A percentile compares a stretch with the other conserved stretches of the same genome.
These are phyloP conservation scores for Stigmatopora nigra DNA, from an alignment of 2,113 vertebrate species.

Conservation along the genomic window DNA sequence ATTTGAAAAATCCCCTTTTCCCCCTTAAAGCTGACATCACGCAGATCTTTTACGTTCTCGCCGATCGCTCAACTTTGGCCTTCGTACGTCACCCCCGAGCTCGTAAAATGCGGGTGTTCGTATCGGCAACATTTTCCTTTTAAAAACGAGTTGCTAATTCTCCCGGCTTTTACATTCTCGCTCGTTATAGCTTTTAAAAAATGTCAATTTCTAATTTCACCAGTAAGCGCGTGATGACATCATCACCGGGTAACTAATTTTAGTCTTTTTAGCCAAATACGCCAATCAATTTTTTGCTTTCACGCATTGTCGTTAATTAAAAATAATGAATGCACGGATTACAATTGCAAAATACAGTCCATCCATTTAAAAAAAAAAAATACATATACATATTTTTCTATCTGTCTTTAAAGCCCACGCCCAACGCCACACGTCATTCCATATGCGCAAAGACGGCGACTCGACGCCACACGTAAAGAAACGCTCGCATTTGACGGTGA, in stretches of 20 bases:
- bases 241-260: too few relatives aligned
- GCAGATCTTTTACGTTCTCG: background rate
- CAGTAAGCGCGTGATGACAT: too few relatives aligned
- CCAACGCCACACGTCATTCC: conserved; percentile 22
- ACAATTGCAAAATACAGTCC: too few relatives aligned
- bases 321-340: conserved; percentile 26
- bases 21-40: background rate
- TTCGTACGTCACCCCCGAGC: background rate
- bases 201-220: too few relatives aligned
- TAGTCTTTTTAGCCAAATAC: background rate
- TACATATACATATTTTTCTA: conserved; percentile 5
- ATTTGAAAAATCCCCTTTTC: background rate
- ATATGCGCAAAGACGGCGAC: conserved; percentile 21
- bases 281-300: background rate
- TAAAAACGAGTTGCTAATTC: too few relatives aligned
- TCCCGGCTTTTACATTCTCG: too few relatives aligned
- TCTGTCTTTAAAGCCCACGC: conserved; percentile 7
- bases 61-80: background rate
- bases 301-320: background rate
- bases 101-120: background rate
- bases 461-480: conserved; percentile 32
- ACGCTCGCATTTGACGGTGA: background rate
- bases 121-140: too few relatives aligned
- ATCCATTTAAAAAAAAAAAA: background rate
- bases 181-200: too few relatives aligned